phyloP scores from a whole-genome alignment of 1,140 invertebrate genomes.

The Leptinotarsa texana region DNA sequence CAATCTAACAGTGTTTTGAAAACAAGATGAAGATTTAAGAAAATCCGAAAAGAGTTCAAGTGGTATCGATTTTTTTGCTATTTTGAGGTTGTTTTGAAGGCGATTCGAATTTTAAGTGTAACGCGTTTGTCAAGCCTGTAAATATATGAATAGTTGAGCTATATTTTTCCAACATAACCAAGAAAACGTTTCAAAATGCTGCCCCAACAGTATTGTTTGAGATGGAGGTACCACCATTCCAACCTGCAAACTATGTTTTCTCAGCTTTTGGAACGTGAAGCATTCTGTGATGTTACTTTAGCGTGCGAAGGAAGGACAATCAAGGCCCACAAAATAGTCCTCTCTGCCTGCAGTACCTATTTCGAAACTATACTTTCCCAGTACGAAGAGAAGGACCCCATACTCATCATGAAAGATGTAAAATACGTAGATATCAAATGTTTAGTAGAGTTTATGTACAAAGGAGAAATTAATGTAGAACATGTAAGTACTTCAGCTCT shows the following conservation, averaged over 20 bases:
- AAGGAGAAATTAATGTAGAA: constrained; percentile 93
- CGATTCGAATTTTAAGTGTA: constrained; percentile 28
- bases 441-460: constrained; percentile 93
- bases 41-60: constrained; percentile 44
- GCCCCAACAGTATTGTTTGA: constrained; percentile 85
- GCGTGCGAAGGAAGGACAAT: constrained; percentile 87
- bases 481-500: constrained; percentile 68
- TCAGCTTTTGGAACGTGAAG: constrained; percentile 81
- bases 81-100: constrained; percentile 44
- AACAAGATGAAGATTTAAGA: constrained; percentile 42
- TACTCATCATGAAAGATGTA: constrained; percentile 83
- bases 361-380: constrained; percentile 86
- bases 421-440: constrained; percentile 83
- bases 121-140: constrained; percentile 18
- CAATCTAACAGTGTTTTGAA: constrained; percentile 35
- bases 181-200: constrained; percentile 61
- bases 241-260: constrained; percentile 90
- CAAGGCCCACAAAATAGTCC: constrained; percentile 83
- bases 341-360: constrained; percentile 83
- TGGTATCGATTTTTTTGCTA: constrained; percentile 50
- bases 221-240: constrained; percentile 90
- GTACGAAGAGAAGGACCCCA: constrained; percentile 85
- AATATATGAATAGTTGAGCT: constrained; percentile 12
- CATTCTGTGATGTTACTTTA: constrained; percentile 88
- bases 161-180: constrained; percentile 34